Evolutionary conservation across 2,797 vertebrate species (phyloP), one percentile per base, ranked within the genome.

Genomic region (Sylvilagus floridanus): DNA sequence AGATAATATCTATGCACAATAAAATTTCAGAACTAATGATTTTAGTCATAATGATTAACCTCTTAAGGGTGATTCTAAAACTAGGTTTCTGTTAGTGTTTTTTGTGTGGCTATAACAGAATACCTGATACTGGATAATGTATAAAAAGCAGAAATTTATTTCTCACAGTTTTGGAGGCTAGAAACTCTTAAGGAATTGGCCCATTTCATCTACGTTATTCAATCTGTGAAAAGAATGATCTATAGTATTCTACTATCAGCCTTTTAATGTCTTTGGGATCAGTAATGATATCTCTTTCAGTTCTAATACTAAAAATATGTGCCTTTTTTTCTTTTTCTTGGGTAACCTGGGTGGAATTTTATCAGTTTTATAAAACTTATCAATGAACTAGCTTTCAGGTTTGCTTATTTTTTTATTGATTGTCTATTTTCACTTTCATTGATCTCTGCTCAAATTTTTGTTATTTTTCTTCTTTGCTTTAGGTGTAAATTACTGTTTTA

Each of bases 31-130:
- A 69, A 68, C 4, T 37, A 69, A 12, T 79, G 7, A 17, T 63
- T 28, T 89, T 35, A 85, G 13, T 91, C 28, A 63, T 91, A 76
- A 83, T 83, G 82, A 89, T 84, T 89, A 37, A 35, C n/a, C 42
- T 42, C 42, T 42, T 28, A 37, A 16, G 32, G 75, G 76, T 19
- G 54, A 86, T 82, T 90, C 12, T 76, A 60, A 92, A 62, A 28
- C 50, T 66, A 62, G n/a, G 17, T 85, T 92, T 84, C 35, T 65
- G 85, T 65, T 69, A 69, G 32, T 69, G 35, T 71, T 22, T 71
- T 32, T 32, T n/a, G 14, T 68, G n/a, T 54, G 42, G 16, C 35
- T 37, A 17, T 66, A 28, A 42, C 19, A 42, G 54, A 57, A 24
- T 63, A 24, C 24, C 9, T 63, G 62, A 26, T 7, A 26, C 21